Conservation (phyloP, 2,888 invertebrate genomes). For the Synanthedon vespiformis region DNA sequence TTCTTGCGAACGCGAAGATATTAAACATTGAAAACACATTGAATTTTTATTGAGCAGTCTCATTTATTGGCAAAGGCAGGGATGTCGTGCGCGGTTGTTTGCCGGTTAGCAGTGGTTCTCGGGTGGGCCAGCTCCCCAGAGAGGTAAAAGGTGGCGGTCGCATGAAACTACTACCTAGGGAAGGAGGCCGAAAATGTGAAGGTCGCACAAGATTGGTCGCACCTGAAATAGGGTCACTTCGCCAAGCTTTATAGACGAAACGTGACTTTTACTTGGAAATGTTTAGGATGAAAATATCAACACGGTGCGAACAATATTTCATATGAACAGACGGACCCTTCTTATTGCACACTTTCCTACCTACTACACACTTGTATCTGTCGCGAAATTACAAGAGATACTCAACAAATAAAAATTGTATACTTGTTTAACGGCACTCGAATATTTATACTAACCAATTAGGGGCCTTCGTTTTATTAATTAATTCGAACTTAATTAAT, state of each 20-base stretch:
- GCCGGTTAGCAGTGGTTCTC: constrained; percentile 35
- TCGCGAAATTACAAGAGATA: too few relatives aligned
- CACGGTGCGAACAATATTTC: neutral
- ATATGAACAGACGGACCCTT: neutral
- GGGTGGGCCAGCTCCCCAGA: constrained; percentile 40
- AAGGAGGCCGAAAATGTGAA: constrained; percentile 51
- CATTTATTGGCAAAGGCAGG: constrained; percentile 6
- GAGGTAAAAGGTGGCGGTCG: constrained; percentile 34
- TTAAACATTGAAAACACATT: neutral
- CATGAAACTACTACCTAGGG: constrained; percentile 43
- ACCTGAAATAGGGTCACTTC: constrained; percentile 54
- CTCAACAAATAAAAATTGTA: too few relatives aligned
- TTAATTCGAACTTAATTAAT: neutral
- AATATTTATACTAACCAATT: too few relatives aligned
- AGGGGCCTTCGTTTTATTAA: too few relatives aligned
- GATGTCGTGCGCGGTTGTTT: constrained; percentile 44
- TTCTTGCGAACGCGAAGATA: too few relatives aligned
- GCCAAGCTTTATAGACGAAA: constrained; percentile 46
- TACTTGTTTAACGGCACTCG: too few relatives aligned
- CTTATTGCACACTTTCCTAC: too few relatives aligned
- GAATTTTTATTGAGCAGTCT: neutral
- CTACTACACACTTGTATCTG: too few relatives aligned
- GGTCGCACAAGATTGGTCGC: constrained; percentile 54
- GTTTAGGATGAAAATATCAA: constrained; percentile 19
- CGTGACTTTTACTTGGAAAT: constrained; percentile 51